Evolutionary conservation across 2,113 vertebrate species (phyloP), one percentile per base, ranked within the genome.

Genomic region (Ceyx margarethae): DNA sequence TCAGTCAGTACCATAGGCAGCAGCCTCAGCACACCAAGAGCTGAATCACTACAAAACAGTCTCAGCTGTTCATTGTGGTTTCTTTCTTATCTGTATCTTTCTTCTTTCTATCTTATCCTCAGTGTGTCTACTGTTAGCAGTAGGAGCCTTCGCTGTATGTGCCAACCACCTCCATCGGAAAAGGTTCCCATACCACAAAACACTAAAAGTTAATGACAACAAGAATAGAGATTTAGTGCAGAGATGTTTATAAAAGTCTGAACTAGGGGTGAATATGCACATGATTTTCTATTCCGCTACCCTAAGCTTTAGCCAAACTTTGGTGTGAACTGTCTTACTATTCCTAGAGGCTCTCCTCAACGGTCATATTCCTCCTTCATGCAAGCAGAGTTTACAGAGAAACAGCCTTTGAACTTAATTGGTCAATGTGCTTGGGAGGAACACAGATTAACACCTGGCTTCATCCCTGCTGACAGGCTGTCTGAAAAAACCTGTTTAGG

Each of bases 401-500:
- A 26, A 11, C 60, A 78, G 64, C 33, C 77, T 58, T 23, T 58
- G 68, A 88, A 62, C 8, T 62, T 58, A 89, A 95, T 92, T 94
- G 94, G 73, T n/a, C 46, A 37, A 31, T 5, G 4, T 58, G 46
- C 77, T 66, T 84, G 42, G 9, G 65, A 48, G 51, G 51, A 37
- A 40, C 53, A 56, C 33, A 71, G 37, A 81, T 84, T 92, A 84
- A 81, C 85, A 94, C 90, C 69, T 94, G 90, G 42, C 65, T 71
- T 91, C 66, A 77, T 62, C 43, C 65, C 53, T 67, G 74, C 57
- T 89, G 87, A 87, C 5, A 7, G 87, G 28, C 78, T 81, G 78
- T 54, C 91, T 94, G 87, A 78, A 89, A 60, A 92, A 81, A 26
- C 74, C 90, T 74, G 79, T 33, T 85, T 25, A 72, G 74, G 87